Percentiles rank a stretch among this genome's conserved stretches.
Evolutionary conservation across 2,797 vertebrate species (phyloP).

Genomic region (Harpagifer antarcticus): DNA sequence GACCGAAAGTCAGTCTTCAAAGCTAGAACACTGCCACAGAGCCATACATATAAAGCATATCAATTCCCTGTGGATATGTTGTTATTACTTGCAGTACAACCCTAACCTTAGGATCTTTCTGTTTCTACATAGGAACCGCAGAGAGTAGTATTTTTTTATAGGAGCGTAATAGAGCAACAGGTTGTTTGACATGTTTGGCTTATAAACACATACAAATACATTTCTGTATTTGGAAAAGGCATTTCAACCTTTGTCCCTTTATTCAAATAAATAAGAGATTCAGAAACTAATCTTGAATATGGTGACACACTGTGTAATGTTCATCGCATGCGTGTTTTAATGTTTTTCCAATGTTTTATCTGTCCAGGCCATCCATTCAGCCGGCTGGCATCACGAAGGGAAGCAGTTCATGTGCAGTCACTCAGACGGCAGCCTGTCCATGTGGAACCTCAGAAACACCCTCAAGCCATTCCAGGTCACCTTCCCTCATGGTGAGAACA

Average conservation of each 20-base stretch:
- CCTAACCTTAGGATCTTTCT: background rate
- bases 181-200: background rate
- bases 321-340: background rate
- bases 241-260: background rate
- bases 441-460: conserved; percentile 96
- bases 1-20: background rate
- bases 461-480: conserved; percentile 96
- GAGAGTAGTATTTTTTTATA: background rate
- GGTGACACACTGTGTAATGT: background rate
- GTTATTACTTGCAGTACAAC: background rate
- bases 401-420: conserved; percentile 99
- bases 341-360: conserved; percentile 16
- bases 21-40: background rate
- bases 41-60: background rate
- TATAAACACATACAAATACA: background rate
- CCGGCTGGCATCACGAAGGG: conserved; percentile 98
- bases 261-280: background rate
- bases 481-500: conserved; percentile 94
- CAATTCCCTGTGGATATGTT: background rate
- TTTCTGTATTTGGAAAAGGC: background rate
- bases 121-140: background rate
- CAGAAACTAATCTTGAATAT: background rate
- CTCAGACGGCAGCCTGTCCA: conserved; percentile 96
- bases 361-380: conserved; percentile 95
- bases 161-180: background rate